Evolutionary conservation across 2,888 invertebrate genomes (phyloP), one percentile per base, ranked within the genome.

Genomic region (Choristoneura rosaceana): DNA sequence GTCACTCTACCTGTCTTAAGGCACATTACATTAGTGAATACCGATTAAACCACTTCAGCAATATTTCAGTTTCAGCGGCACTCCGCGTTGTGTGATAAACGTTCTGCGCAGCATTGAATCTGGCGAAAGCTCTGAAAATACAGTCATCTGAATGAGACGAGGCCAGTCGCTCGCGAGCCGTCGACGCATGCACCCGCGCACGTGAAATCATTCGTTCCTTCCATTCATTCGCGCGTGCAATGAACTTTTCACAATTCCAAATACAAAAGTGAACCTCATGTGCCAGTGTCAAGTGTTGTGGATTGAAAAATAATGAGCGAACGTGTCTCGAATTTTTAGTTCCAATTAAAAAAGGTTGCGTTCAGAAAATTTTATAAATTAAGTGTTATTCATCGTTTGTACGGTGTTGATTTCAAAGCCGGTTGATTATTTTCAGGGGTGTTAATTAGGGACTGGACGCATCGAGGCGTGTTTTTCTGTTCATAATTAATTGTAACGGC

Each of bases 51-150:
- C 71, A 71, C 50, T 69, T 69, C 68, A 69, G 52, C 59, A 60
- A 68, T 71, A 71, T 68, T 68, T 71, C 67, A 71, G 71, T 68
- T 68, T 71, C 67, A 71, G 71, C 58, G 66, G 61, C 55, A 66
- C 17, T 62, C 62, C 67, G 70, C 65, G 71, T 47, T 62, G 55
- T 71, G 67, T 68, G 71, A 69, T 69, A 73, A 73, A 74, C 69
- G 78, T 74, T 76, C 82, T 87, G 87, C 87, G 87, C 87, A 87
- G 84, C 84, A 45, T 64, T 81, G 76, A 80, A 76, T 76, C 76
- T 81, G 78, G 76, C 76, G 70, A 81, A 81, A 82, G 83, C 81
- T 81, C 82, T 78, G 77, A 78, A 81, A 75, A 73, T 73, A 73
- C 73, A 73, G 68, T 52, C 77, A 80, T 82, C 78, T 78, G 74